Conservation (phyloP, 23 tunicate genomes). For the Halocynthia roretzi region DNA sequence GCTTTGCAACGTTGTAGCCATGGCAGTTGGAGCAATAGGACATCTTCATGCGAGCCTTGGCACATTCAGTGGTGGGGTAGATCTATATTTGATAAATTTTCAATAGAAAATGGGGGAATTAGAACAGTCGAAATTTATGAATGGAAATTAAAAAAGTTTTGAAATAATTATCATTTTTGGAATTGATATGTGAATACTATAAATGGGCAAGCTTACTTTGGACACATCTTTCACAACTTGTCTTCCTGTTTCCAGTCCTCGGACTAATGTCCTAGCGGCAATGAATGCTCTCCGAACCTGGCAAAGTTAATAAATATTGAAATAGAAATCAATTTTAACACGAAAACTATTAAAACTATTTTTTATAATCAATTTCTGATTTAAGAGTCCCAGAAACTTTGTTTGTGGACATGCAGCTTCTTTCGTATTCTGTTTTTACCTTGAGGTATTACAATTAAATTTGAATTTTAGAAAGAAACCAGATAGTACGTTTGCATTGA, state of each 20-base stretch:
- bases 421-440: too few relatives aligned
- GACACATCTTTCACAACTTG: conserved; percentile 7
- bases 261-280: conserved; percentile 47
- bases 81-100: conserved; percentile 10
- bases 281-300: conserved; percentile 60
- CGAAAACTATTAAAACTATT: too few relatives aligned
- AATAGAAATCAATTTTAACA: too few relatives aligned
- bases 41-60: conserved; percentile 28
- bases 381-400: too few relatives aligned
- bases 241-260: conserved; percentile 42
- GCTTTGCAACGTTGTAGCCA: conserved; percentile 18
- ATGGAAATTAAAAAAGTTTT: neutral
- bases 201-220: neutral
- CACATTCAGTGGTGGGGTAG: conserved; percentile 24
- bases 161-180: neutral
- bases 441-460: too few relatives aligned
- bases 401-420: too few relatives aligned
- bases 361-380: too few relatives aligned
- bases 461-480: too few relatives aligned
- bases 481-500: too few relatives aligned
- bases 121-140: too few relatives aligned
- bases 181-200: neutral
- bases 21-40: conserved; percentile 40
- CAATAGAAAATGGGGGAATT: too few relatives aligned
- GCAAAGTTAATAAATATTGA: neutral